A percentile compares a stretch with the other conserved stretches of the same genome.
Conservation (phyloP, 2,113 vertebrate species). For the Prunella himalayana region DNA sequence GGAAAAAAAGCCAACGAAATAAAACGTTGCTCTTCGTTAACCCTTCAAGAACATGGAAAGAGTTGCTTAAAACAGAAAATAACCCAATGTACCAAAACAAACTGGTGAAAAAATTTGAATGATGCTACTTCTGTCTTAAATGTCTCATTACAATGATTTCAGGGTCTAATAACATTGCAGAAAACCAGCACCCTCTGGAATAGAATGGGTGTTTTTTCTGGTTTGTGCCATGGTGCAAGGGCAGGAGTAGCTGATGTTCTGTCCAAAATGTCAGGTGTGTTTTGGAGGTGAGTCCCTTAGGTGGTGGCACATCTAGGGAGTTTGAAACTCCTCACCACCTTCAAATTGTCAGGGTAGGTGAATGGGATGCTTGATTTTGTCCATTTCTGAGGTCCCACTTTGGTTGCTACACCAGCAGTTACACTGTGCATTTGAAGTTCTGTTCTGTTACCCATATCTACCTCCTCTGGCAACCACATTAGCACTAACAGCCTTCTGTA, state of each 20-base stretch:
- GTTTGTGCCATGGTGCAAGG: not conserved
- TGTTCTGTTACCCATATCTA: not conserved
- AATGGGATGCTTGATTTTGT: not conserved
- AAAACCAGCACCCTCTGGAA: not conserved
- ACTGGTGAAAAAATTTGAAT: not conserved
- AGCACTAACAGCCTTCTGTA: not conserved
- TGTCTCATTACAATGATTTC: not conserved
- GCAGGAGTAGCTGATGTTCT: not conserved
- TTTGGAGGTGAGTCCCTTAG: not conserved
- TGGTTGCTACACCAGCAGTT: not conserved
- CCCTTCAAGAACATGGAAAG: not conserved
- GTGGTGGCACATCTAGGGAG: not conserved
- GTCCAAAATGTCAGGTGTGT: not conserved
- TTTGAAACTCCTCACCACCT: no score
- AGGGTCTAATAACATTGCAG: not conserved
- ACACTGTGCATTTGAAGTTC: not conserved
- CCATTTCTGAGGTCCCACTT: not conserved
- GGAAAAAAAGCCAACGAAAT: fast-evolving
- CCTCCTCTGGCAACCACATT: not conserved
- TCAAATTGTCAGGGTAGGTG: not conserved
- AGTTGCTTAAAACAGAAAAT: not conserved
- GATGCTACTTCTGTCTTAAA: not conserved
- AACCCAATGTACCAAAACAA: not conserved
- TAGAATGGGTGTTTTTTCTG: not conserved
- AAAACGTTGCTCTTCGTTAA: not conserved